These are phyloP conservation scores for Enoplolaimus lenunculus DNA, from an alignment of 2,888 invertebrate genomes.

Conservation along the genomic window DNA sequence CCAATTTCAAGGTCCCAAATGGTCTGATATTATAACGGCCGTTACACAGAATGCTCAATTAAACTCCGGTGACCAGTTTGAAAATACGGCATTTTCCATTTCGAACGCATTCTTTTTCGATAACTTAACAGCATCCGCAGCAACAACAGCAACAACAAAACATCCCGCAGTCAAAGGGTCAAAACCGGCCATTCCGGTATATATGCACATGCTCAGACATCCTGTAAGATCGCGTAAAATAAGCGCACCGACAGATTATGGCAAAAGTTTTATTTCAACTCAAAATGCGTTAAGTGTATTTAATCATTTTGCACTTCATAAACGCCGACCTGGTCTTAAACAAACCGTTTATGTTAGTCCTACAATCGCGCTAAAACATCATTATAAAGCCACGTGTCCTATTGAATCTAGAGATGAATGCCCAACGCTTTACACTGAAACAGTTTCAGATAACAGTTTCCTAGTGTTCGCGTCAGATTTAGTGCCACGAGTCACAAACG, in stretches of 20 bases:
- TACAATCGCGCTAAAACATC: slow-evolving; percentile 70
- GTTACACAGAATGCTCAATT: not conserved
- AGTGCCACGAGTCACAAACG: no score
- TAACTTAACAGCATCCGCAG: slow-evolving; percentile 54
- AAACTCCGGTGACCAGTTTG: not conserved
- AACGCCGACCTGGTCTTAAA: slow-evolving; percentile 44
- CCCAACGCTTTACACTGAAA: slow-evolving; percentile 9
- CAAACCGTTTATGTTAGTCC: slow-evolving; percentile 52
- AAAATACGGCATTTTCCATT: slow-evolving; percentile 45
- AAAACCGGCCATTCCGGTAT: not conserved
- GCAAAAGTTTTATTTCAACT: slow-evolving; percentile 58
- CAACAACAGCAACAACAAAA: not conserved
- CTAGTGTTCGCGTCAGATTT: no score
- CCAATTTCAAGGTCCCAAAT: no score
- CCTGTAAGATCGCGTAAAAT: slow-evolving; percentile 49
- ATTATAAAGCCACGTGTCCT: slow-evolving; percentile 73
- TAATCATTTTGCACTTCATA: slow-evolving; percentile 58
- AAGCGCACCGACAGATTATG: slow-evolving; percentile 54
- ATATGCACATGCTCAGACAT: slow-evolving; percentile 41
- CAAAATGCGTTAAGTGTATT: slow-evolving; percentile 55
- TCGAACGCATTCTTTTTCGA: slow-evolving; percentile 83
- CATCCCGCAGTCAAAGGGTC: no score
- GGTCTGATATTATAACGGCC: not conserved
- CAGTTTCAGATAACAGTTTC: slow-evolving; percentile 12
- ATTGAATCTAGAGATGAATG: slow-evolving; percentile 32